These are phyloP conservation scores for Aleiodes leptofemur DNA, from an alignment of 2,888 invertebrate species.

Conservation along the genomic window DNA sequence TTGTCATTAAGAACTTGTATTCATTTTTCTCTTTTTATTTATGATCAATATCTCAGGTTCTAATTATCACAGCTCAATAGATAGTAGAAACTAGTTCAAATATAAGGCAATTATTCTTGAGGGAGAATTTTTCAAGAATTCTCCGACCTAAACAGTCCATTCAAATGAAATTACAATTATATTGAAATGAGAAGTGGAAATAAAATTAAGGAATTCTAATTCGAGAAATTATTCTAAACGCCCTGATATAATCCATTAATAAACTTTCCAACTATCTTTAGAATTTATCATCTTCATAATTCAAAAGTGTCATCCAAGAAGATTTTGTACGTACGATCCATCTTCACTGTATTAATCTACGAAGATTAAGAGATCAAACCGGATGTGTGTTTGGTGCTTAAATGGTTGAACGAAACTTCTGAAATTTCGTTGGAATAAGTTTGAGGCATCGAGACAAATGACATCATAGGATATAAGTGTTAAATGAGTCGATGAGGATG, in stretches of 20 bases:
- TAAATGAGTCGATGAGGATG: slow-evolving; percentile 52
- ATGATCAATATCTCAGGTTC: too few species aligned
- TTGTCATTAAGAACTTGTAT: too few species aligned
- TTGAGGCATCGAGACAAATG: slow-evolving; percentile 52
- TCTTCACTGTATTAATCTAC: neutral
- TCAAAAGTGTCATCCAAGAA: neutral
- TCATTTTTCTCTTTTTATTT: too few species aligned
- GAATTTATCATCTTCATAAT: neutral
- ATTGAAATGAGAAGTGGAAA: too few species aligned
- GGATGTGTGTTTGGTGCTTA: neutral
- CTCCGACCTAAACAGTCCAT: too few species aligned
- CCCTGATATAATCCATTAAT: neutral
- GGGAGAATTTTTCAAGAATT: too few species aligned
- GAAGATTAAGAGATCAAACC: slow-evolving; percentile 15
- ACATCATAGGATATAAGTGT: slow-evolving; percentile 50
- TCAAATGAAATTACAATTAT: neutral
- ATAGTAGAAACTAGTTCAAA: too few species aligned
- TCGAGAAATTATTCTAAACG: neutral
- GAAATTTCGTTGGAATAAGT: neutral
- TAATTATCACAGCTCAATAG: too few species aligned
- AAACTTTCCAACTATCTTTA: too few species aligned
- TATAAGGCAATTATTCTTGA: too few species aligned
- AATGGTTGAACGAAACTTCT: too few species aligned
- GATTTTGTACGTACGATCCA: neutral
- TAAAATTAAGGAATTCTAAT: neutral